Evolutionary conservation across 2,888 invertebrate species (phyloP).

Genomic region (Girardia tigrina): DNA sequence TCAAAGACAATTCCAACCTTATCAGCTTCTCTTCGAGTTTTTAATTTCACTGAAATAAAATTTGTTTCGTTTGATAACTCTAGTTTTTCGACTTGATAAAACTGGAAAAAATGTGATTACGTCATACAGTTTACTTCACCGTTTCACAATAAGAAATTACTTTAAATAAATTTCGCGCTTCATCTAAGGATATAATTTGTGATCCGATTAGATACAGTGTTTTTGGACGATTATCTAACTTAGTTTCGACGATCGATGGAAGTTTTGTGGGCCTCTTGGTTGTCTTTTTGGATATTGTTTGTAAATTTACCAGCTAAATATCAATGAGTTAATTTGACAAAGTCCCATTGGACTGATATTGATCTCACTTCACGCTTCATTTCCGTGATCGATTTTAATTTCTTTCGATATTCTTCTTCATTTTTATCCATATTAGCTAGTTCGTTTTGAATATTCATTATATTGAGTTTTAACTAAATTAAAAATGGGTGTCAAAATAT

Average conservation of each 20-base stretch:
- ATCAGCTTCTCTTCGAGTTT: constrained; percentile 14
- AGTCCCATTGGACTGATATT: not conserved
- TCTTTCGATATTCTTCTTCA: not conserved
- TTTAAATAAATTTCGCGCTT: not conserved
- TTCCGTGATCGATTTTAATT: not conserved
- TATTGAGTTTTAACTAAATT: not conserved
- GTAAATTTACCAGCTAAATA: not conserved
- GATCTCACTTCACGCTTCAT: not conserved
- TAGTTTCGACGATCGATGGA: not conserved
- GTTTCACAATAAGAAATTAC: not conserved
- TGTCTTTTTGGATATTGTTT: not conserved
- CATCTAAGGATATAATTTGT: not conserved
- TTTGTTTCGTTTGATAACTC: not conserved
- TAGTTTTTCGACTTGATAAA: not conserved
- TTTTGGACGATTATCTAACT: constrained; percentile 15
- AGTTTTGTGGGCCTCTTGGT: not conserved
- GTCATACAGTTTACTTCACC: not conserved
- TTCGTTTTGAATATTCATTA: not conserved
- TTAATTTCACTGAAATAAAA: not conserved
- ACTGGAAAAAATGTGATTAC: not conserved
- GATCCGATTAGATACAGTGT: not conserved
- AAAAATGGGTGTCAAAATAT: no score
- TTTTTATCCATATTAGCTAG: not conserved
- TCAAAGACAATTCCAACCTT: not conserved
- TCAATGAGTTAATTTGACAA: not conserved